These are phyloP conservation scores for Gorilla gorilla DNA, from an alignment of 2,113 vertebrate genomes.

Conservation along the genomic window DNA sequence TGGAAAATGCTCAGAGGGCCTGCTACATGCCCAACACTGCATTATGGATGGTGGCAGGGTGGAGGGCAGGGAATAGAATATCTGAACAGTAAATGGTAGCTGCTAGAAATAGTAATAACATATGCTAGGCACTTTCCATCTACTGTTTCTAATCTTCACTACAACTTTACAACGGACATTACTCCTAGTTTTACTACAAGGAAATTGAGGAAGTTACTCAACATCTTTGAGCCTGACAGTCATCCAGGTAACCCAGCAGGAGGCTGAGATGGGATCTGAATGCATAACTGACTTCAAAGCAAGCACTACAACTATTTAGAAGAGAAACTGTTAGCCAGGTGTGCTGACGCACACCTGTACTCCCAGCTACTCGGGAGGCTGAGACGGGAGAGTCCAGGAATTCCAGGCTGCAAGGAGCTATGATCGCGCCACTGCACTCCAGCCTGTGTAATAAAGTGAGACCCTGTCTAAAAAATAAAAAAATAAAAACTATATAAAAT, in stretches of 20 bases:
- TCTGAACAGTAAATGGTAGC: background rate
- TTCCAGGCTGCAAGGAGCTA: too few species aligned
- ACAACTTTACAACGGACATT: background rate
- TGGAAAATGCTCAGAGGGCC: background rate
- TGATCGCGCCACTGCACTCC: too few species aligned
- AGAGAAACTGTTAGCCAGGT: background rate
- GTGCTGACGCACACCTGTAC: background rate
- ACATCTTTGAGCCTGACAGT: background rate
- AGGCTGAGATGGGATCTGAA: background rate
- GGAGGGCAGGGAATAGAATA: background rate
- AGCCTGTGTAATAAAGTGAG: too few species aligned
- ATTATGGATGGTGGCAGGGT: background rate
- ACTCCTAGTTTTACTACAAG: background rate
- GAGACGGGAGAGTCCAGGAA: background rate
- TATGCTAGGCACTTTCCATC: background rate
- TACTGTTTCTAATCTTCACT: background rate
- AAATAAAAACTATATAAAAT: background rate
- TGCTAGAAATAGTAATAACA: background rate
- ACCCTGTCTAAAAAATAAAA: background rate
- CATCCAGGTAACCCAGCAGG: background rate
- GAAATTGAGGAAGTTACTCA: background rate
- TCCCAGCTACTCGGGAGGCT: background rate
- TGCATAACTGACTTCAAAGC: background rate
- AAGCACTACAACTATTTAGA: background rate
- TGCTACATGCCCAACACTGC: too few species aligned